phyloP scores from a whole-genome alignment of 2,797 vertebrate species.

The Gila robusta region DNA sequence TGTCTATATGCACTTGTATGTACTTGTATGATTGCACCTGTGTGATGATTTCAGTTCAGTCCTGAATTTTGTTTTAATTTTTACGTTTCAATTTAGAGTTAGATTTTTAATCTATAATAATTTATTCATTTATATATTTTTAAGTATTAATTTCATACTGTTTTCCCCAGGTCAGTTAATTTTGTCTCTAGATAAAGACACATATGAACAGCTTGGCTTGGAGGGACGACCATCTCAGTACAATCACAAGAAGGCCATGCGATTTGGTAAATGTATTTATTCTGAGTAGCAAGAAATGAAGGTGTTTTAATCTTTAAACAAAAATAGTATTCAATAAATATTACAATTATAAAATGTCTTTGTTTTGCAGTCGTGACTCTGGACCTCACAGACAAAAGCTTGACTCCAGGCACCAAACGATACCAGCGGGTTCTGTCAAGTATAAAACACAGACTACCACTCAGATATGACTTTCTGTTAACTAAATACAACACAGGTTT shows the following conservation, averaged over 20 bases:
- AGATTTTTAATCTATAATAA: background rate
- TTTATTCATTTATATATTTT: background rate
- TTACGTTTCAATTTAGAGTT: background rate
- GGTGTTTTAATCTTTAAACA: background rate
- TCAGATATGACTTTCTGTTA: constrained; percentile 88
- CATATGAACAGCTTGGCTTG: constrained; percentile 89
- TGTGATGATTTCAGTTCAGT: background rate
- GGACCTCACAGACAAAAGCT: constrained; percentile 81
- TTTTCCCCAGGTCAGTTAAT: constrained; percentile 70
- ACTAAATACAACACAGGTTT: constrained; percentile 84
- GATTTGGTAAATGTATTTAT: constrained; percentile 83
- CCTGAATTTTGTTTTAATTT: no score
- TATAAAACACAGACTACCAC: constrained; percentile 84
- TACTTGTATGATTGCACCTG: no score
- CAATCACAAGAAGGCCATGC: constrained; percentile 81
- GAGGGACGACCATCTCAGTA: constrained; percentile 87
- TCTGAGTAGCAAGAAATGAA: background rate
- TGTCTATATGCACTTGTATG: no score
- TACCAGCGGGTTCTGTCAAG: constrained; percentile 82
- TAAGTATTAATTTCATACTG: background rate
- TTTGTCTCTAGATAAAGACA: constrained; percentile 90
- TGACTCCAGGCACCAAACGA: constrained; percentile 82
- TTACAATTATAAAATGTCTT: background rate
- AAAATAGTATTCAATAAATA: background rate
- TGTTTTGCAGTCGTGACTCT: constrained; percentile 83